Percentiles rank a stretch among this genome's conserved stretches.
phyloP scores from a whole-genome alignment of 2,797 vertebrate genomes.

The Chaenodraco wilsoni region DNA sequence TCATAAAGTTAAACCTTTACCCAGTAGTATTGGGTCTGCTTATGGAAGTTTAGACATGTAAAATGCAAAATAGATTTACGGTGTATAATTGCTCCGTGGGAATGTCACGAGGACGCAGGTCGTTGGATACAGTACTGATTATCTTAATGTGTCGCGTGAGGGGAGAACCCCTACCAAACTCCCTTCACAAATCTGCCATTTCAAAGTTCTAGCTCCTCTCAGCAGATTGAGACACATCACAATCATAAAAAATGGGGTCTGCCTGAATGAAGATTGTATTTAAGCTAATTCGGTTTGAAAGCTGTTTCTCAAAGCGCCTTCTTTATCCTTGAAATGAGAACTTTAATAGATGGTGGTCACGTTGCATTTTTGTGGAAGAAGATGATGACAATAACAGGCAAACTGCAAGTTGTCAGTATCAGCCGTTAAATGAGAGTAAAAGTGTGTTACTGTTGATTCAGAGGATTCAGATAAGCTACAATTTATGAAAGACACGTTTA shows the following conservation, averaged over 20 bases:
- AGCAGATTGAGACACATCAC: rapidly evolving
- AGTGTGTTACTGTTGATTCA: rapidly evolving
- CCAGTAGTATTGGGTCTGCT: background rate
- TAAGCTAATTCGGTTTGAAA: background rate
- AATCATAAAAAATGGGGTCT: rapidly evolving
- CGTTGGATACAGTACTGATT: background rate
- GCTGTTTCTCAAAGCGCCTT: rapidly evolving
- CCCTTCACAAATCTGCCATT: background rate
- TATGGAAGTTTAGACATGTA: background rate
- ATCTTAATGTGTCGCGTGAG: no score
- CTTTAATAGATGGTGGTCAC: rapidly evolving
- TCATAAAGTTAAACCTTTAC: constrained; percentile 23
- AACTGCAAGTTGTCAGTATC: background rate
- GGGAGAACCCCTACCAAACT: background rate
- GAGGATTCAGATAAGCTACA: background rate
- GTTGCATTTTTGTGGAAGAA: background rate
- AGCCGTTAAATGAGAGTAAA: background rate
- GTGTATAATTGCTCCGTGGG: no score
- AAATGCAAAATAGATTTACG: background rate
- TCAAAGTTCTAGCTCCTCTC: constrained; percentile 7
- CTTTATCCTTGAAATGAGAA: rapidly evolving
- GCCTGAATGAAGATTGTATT: rapidly evolving
- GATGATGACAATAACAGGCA: constrained; percentile 25
- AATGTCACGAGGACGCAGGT: background rate
- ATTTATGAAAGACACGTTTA: background rate